These are phyloP conservation scores for Urocynchramus pylzowi DNA, from an alignment of 2,113 vertebrate species.

Conservation along the genomic window DNA sequence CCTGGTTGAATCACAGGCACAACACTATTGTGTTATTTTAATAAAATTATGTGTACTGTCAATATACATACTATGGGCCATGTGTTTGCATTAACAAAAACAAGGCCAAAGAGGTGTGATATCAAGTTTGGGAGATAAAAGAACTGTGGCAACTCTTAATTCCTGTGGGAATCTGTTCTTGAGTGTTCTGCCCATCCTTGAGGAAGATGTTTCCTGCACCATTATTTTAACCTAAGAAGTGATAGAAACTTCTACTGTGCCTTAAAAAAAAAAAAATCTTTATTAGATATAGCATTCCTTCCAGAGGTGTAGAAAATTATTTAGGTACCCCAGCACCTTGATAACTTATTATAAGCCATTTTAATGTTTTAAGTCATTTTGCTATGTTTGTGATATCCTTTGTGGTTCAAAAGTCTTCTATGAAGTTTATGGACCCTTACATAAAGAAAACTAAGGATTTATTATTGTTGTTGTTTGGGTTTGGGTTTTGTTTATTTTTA, in stretches of 20 bases:
- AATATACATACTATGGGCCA: not conserved
- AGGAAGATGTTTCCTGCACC: not conserved
- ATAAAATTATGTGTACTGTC: not conserved
- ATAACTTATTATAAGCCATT: not conserved
- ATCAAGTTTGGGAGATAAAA: not conserved
- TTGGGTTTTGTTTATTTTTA: not conserved
- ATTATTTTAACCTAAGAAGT: not conserved
- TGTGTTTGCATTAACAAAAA: slow-evolving; percentile 5
- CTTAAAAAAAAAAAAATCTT: not conserved
- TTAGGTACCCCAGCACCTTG: not conserved
- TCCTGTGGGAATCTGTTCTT: not conserved
- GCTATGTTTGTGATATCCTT: not conserved
- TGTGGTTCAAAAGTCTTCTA: not conserved
- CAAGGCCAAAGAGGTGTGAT: not conserved
- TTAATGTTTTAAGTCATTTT: not conserved
- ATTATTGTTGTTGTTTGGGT: not conserved
- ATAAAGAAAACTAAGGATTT: not conserved
- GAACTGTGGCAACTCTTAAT: not conserved
- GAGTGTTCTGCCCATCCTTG: not conserved
- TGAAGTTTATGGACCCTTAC: not conserved
- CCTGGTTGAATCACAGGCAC: not conserved
- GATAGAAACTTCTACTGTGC: not conserved
- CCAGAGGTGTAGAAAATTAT: not conserved
- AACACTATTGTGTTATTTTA: slow-evolving; percentile 10
- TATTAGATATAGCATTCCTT: not conserved